These are phyloP conservation scores for Ormyrus rosae DNA, from an alignment of 2,888 invertebrate species.

Conservation along the genomic window DNA sequence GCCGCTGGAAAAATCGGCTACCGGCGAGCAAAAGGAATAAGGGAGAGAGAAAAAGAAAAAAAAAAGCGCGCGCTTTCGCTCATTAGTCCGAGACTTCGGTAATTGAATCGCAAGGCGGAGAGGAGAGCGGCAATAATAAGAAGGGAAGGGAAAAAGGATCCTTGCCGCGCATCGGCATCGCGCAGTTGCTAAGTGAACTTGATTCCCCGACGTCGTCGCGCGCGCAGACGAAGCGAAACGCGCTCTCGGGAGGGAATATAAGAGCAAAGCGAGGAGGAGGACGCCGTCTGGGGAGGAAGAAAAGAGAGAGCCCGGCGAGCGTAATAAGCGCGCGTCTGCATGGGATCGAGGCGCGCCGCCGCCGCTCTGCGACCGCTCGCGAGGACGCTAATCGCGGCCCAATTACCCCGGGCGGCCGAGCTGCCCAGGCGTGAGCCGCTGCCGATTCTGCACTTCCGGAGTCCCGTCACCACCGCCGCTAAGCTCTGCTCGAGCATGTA, in stretches of 20 bases:
- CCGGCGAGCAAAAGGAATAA: not conserved
- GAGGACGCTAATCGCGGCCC: slow-evolving; percentile 5
- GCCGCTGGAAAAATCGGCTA: too few relatives aligned
- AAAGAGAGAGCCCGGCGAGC: not conserved
- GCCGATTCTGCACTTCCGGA: not conserved
- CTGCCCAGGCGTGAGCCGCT: not conserved
- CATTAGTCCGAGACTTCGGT: too few relatives aligned
- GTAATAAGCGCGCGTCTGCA: not conserved
- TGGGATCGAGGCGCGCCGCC: slow-evolving; percentile 2
- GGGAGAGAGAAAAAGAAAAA: not conserved
- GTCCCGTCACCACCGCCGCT: not conserved
- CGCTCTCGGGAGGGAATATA: not conserved
- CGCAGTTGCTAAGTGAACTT: slow-evolving; percentile 38
- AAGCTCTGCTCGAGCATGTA: slow-evolving; percentile 2
- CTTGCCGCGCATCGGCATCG: not conserved
- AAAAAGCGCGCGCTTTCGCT: not conserved
- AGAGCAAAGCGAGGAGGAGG: not conserved
- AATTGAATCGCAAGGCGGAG: too few relatives aligned
- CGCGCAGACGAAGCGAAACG: slow-evolving; percentile 30
- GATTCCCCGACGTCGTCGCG: slow-evolving; percentile 10
- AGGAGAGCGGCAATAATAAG: too few relatives aligned
- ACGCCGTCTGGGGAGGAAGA: not conserved
- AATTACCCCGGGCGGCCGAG: not conserved
- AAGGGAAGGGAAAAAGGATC: too few relatives aligned
- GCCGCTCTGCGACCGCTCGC: not conserved